These are phyloP conservation scores for Mycetomoellerius zeteki DNA, from an alignment of 1,140 invertebrate species.

Conservation along the genomic window DNA sequence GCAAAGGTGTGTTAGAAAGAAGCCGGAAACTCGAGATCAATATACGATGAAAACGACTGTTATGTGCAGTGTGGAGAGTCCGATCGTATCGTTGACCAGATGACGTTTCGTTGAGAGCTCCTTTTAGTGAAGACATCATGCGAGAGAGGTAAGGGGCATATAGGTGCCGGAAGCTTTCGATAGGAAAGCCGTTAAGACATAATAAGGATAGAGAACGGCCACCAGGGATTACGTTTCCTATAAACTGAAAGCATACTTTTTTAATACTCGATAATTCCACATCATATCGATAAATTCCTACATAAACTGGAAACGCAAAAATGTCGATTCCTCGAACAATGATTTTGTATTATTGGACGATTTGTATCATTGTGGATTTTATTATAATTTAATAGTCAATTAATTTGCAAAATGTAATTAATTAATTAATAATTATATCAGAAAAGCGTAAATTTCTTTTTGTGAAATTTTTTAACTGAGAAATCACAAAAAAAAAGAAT, in stretches of 20 bases:
- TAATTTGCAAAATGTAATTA: background rate
- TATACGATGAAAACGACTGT: slow-evolving; percentile 39
- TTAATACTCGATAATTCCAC: slow-evolving; percentile 52
- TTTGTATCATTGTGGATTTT: background rate
- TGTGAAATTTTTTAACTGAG: background rate
- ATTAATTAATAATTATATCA: background rate
- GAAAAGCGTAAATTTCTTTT: background rate
- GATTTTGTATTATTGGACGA: background rate
- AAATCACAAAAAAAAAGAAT: background rate
- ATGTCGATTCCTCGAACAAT: background rate
- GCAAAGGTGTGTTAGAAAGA: background rate
- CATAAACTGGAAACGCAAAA: slow-evolving; percentile 6
- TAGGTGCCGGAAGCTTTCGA: slow-evolving; percentile 64
- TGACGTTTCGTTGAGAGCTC: slow-evolving; percentile 62
- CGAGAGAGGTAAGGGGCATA: slow-evolving; percentile 19
- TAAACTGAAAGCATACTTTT: slow-evolving; percentile 41
- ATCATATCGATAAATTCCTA: background rate
- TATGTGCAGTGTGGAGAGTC: slow-evolving; percentile 37
- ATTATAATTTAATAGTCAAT: background rate
- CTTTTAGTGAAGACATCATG: slow-evolving; percentile 57
- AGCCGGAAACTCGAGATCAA: slow-evolving; percentile 36
- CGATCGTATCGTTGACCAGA: slow-evolving; percentile 61
- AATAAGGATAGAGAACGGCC: slow-evolving; percentile 50
- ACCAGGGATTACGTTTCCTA: slow-evolving; percentile 42
- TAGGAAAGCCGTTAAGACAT: slow-evolving; percentile 40